Conservation (phyloP, 2,113 vertebrate genomes). For the Myanophis thanlyinensis region DNA sequence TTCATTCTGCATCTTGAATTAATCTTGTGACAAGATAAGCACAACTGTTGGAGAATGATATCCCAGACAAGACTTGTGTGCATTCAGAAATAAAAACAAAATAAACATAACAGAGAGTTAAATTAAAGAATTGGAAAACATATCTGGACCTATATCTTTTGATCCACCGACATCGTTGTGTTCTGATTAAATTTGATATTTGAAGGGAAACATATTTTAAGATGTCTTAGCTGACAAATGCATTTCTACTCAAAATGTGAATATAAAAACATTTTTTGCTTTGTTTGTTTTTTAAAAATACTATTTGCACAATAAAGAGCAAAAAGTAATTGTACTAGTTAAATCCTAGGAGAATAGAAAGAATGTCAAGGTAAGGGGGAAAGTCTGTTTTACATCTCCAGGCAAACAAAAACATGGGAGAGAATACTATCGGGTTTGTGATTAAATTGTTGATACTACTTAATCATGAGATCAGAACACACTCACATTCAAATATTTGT, state of each 20-base stretch:
- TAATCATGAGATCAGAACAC: conserved; percentile 29
- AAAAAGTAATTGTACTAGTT: conserved; percentile 40
- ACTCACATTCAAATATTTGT: background rate
- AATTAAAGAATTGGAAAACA: background rate
- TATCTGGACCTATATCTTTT: background rate
- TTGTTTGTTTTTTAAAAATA: conserved; percentile 38
- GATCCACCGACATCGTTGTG: background rate
- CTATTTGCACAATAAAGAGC: conserved; percentile 47
- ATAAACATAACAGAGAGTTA: background rate
- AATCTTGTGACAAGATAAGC: background rate
- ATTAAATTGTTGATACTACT: conserved; percentile 44
- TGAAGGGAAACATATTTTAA: conserved; percentile 23
- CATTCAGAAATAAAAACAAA: background rate
- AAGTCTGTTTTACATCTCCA: conserved; percentile 26
- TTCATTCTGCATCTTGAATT: background rate
- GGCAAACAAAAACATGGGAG: conserved; percentile 44
- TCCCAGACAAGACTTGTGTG: background rate
- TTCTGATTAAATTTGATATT: conserved; percentile 26
- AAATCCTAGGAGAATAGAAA: conserved; percentile 39
- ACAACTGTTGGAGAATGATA: accelerated
- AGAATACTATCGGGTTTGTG: conserved; percentile 46
- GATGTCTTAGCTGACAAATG: conserved; percentile 32
- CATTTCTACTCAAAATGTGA: conserved; percentile 37
- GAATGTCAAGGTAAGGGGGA: background rate
- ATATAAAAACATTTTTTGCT: conserved; percentile 41